Percentiles rank a stretch among this genome's conserved stretches.
Evolutionary conservation across 2,888 invertebrate species (phyloP).

Genomic region (Caenorhabditis zanzibari): DNA sequence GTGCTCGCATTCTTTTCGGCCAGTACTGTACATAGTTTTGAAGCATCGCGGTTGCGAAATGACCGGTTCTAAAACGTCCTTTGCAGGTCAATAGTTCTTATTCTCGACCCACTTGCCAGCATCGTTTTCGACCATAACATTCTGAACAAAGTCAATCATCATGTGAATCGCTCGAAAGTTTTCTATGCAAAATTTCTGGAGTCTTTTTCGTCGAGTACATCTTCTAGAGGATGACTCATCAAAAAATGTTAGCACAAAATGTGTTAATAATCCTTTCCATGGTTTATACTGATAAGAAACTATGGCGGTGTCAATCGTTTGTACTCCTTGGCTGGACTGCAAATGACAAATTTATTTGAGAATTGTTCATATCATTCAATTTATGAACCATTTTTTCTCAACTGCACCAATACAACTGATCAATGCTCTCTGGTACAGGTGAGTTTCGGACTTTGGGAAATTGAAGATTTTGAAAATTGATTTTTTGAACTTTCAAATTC

Average conservation of each 20-base stretch:
- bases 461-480: too few relatives aligned
- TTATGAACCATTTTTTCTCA: slow-evolving; percentile 13
- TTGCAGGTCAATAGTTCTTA: slow-evolving; percentile 41
- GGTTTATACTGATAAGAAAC: slow-evolving; percentile 22
- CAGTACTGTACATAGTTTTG: too few relatives aligned
- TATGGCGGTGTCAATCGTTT: neutral
- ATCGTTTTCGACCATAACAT: slow-evolving; percentile 29
- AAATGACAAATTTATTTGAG: slow-evolving; percentile 34
- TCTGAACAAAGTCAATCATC: slow-evolving; percentile 15
- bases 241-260: neutral
- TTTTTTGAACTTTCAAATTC: too few relatives aligned
- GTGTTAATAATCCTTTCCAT: slow-evolving; percentile 22
- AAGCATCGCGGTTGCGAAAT: too few relatives aligned
- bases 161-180: slow-evolving; percentile 9
- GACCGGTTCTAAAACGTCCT: too few relatives aligned
- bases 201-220: neutral
- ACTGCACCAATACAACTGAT: slow-evolving; percentile 45
- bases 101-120: slow-evolving; percentile 38
- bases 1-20: too few relatives aligned
- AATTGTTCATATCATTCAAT: slow-evolving; percentile 34
- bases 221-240: neutral
- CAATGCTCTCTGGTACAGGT: slow-evolving; percentile 41
- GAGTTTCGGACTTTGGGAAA: too few relatives aligned
- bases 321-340: neutral
- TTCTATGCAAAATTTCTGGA: slow-evolving; percentile 36